phyloP scores from a whole-genome alignment of 2,113 vertebrate genomes.

The Pipra filicauda region DNA sequence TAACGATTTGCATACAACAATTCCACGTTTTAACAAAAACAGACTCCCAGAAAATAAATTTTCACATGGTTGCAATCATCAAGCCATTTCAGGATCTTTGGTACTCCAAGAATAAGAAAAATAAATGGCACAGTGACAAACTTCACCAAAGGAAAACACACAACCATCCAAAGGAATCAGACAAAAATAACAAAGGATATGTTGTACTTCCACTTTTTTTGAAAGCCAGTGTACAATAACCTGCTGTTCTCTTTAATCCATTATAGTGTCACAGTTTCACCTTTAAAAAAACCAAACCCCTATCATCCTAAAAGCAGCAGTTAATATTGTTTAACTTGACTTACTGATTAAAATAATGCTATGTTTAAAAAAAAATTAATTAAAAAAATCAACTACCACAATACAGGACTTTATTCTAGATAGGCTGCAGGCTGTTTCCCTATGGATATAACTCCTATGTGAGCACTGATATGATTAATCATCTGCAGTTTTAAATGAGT shows the following conservation, averaged over 20 bases:
- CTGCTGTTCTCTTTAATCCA: constrained; percentile 33
- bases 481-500: constrained; percentile 38
- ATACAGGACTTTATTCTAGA: constrained; percentile 57
- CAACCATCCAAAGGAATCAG: constrained; percentile 31
- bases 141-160: constrained; percentile 30
- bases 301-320: constrained; percentile 66
- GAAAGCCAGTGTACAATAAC: constrained; percentile 62
- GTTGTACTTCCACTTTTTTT: not conserved
- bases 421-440: constrained; percentile 46
- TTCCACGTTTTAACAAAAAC: constrained; percentile 14
- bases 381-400: constrained; percentile 20
- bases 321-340: constrained; percentile 63
- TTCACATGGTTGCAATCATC: constrained; percentile 52
- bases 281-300: constrained; percentile 39
- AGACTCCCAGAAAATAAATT: constrained; percentile 36
- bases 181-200: constrained; percentile 46
- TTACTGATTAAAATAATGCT: constrained; percentile 69
- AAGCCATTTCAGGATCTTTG: constrained; percentile 79
- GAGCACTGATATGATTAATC: constrained; percentile 52
- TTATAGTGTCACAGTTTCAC: constrained; percentile 60
- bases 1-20: not conserved
- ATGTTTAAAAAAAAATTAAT: not conserved
- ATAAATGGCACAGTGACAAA: constrained; percentile 69
- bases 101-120: constrained; percentile 72
- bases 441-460: constrained; percentile 39